These are phyloP conservation scores for Sphyrna mokarran DNA, from an alignment of 2,113 vertebrate species.

Conservation along the genomic window DNA sequence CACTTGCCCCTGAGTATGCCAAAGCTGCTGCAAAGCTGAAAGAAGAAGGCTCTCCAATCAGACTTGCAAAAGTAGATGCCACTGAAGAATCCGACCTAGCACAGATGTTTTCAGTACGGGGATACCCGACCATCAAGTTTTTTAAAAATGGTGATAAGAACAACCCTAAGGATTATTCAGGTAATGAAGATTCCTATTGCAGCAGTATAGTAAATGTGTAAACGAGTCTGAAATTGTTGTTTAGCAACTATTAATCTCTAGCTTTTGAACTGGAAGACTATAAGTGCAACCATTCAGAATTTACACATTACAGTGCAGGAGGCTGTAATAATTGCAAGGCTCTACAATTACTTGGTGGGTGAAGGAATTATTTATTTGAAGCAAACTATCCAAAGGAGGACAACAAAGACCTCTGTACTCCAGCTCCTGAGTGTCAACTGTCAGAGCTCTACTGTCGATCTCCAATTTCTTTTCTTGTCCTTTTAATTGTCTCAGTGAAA, in stretches of 20 bases:
- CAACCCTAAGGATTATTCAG: conserved; percentile 83
- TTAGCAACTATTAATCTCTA: too few relatives aligned
- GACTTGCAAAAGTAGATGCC: conserved; percentile 87
- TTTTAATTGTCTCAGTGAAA: too few relatives aligned
- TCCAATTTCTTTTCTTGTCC: too few relatives aligned
- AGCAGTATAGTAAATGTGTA: not conserved
- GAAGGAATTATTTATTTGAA: too few relatives aligned
- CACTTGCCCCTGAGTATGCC: conserved; percentile 83
- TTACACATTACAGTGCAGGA: too few relatives aligned
- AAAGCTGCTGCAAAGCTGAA: conserved; percentile 83
- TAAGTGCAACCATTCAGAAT: not conserved
- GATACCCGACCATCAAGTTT: conserved; percentile 97
- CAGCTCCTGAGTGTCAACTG: too few relatives aligned
- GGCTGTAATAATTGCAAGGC: too few relatives aligned
- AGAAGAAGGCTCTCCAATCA: conserved; percentile 72
- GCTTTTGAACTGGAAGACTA: not conserved
- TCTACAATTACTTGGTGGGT: too few relatives aligned
- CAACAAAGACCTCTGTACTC: too few relatives aligned
- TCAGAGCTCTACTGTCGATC: too few relatives aligned
- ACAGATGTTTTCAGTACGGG: conserved; percentile 80
- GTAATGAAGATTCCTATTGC: conserved; percentile 50
- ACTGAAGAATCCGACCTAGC: conserved; percentile 90
- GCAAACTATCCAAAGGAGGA: too few relatives aligned
- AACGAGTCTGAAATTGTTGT: too few relatives aligned
- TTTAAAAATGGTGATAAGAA: conserved; percentile 82